A percentile compares a stretch with the other conserved stretches of the same genome.
These are phyloP conservation scores for Dasyornis broadbenti DNA, from an alignment of 2,113 vertebrate species.

Conservation along the genomic window DNA sequence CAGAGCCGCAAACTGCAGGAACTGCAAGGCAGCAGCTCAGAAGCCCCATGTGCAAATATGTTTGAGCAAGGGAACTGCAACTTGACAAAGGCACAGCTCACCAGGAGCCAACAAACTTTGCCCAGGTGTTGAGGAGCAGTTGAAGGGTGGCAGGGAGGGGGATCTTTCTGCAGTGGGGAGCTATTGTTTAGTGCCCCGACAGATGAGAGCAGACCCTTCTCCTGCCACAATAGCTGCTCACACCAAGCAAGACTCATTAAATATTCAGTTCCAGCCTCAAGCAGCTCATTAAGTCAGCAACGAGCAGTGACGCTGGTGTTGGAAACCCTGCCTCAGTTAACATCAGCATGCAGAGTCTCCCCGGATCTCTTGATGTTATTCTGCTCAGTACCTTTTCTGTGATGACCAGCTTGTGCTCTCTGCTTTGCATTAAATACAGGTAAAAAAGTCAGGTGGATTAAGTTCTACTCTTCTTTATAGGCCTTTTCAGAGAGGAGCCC, in stretches of 20 bases:
- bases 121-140: slow-evolving; percentile 51
- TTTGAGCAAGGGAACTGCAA: not conserved
- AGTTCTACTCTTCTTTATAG: slow-evolving; percentile 19
- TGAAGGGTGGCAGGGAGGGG: slow-evolving; percentile 5
- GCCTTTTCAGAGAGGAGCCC: slow-evolving; percentile 28
- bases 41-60: not conserved
- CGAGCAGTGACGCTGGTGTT: slow-evolving; percentile 72
- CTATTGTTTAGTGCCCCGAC: slow-evolving; percentile 63
- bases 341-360: slow-evolving; percentile 72
- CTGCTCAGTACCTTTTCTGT: slow-evolving; percentile 72
- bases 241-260: slow-evolving; percentile 77
- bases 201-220: slow-evolving; percentile 75
- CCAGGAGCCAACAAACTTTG: not conserved
- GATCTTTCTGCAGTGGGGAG: not conserved
- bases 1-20: not conserved
- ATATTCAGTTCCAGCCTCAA: slow-evolving; percentile 81
- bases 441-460: slow-evolving; percentile 58
- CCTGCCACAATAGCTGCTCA: slow-evolving; percentile 76
- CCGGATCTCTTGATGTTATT: slow-evolving; percentile 64
- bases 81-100: not conserved
- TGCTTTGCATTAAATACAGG: slow-evolving; percentile 89
- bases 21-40: not conserved
- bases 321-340: slow-evolving; percentile 72
- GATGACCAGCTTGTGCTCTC: slow-evolving; percentile 87
- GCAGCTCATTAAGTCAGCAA: slow-evolving; percentile 81